These are phyloP conservation scores for Pithys albifrons DNA, from an alignment of 2,113 vertebrate species.

Conservation along the genomic window DNA sequence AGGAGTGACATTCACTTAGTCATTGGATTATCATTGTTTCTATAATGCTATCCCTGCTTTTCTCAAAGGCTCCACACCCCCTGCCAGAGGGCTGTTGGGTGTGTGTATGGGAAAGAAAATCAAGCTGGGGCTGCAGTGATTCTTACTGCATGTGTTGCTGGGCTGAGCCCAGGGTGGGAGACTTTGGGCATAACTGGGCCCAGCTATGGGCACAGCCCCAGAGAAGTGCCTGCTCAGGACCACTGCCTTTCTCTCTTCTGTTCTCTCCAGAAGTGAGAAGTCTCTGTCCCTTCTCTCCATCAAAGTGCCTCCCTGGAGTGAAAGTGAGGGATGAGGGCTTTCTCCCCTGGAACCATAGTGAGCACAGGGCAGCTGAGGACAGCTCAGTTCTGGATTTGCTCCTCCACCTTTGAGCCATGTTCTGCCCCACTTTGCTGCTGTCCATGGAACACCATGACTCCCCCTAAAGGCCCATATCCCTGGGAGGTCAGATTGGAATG, in stretches of 20 bases:
- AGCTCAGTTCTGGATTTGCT: not conserved
- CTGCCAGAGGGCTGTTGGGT: not conserved
- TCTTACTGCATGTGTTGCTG: rapidly evolving
- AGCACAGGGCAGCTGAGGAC: not conserved
- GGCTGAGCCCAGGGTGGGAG: not conserved
- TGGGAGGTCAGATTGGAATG: too few species aligned
- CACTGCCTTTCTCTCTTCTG: not conserved
- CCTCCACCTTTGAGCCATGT: not conserved
- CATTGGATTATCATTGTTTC: not conserved
- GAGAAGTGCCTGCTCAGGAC: not conserved
- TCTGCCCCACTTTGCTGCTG: not conserved
- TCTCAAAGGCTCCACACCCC: not conserved
- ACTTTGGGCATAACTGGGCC: not conserved
- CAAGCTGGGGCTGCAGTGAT: not conserved
- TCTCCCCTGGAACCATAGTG: not conserved
- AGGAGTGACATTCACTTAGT: not conserved
- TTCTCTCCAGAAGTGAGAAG: not conserved
- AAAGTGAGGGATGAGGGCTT: not conserved
- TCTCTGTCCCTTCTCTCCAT: not conserved
- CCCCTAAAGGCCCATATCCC: not conserved
- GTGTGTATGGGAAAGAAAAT: not conserved
- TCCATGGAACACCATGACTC: not conserved
- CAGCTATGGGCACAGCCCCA: not conserved
- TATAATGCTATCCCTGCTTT: not conserved
- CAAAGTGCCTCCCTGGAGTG: not conserved